Evolutionary conservation across 1,140 invertebrate genomes (phyloP).

Genomic region (Bradysia coprophila): DNA sequence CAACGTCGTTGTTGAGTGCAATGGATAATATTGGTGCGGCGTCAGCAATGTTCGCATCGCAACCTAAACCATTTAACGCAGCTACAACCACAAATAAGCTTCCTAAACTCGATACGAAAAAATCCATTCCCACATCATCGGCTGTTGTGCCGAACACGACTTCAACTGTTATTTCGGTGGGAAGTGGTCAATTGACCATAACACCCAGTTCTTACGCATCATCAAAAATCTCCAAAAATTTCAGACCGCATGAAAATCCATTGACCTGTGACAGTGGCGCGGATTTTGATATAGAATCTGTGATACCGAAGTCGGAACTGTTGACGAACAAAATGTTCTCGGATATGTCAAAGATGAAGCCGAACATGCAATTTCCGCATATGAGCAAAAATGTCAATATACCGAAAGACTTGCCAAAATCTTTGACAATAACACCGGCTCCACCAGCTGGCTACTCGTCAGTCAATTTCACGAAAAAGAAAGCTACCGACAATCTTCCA

Average conservation of each 20-base stretch:
- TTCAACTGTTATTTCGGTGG: not conserved
- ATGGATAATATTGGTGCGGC: no score
- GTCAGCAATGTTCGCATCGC: no score
- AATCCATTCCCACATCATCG: no score
- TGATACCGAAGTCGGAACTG: not conserved
- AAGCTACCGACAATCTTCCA: not conserved
- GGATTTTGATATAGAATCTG: no score
- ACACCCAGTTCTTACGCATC: not conserved
- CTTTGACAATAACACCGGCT: not conserved
- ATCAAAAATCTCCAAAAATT: not conserved
- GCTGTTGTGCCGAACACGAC: no score
- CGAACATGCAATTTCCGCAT: not conserved
- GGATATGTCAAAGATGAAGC: not conserved
- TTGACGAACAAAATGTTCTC: not conserved
- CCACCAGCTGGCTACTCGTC: not conserved
- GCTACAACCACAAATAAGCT: no score
- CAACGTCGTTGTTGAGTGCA: not conserved
- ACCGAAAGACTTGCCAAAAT: not conserved
- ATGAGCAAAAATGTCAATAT: not conserved
- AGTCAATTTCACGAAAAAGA: no score
- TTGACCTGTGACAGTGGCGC: not conserved
- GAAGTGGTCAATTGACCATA: conserved; percentile 1
- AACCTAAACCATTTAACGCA: no score
- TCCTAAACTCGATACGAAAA: no score
- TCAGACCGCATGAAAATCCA: not conserved